These are phyloP conservation scores for Circaetus cinerascens DNA, from an alignment of 2,113 vertebrate genomes.

Conservation along the genomic window DNA sequence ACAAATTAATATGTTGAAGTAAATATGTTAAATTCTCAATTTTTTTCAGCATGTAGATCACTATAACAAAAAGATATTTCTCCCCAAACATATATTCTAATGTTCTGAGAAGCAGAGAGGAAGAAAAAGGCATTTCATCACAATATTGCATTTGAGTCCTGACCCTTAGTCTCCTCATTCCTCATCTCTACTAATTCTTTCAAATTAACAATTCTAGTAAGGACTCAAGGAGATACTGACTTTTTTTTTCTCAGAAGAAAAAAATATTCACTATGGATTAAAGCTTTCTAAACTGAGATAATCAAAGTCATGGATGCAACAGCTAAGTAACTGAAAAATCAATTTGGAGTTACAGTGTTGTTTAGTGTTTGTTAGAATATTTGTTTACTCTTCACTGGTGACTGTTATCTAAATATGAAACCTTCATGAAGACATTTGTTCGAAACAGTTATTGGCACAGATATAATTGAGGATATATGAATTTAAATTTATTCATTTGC, in stretches of 20 bases:
- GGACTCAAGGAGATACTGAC: not conserved
- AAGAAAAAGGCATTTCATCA: not conserved
- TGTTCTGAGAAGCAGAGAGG: not conserved
- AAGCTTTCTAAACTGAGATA: slow-evolving; percentile 35
- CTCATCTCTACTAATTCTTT: not conserved
- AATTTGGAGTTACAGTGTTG: slow-evolving; percentile 42
- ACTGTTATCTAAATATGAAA: slow-evolving; percentile 24
- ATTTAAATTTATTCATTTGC: not conserved
- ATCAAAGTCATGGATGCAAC: slow-evolving; percentile 30
- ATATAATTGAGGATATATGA: not conserved
- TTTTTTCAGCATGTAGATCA: not conserved
- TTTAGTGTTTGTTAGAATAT: slow-evolving; percentile 11
- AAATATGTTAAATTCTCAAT: not conserved
- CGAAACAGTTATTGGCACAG: not conserved
- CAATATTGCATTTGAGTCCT: not conserved
- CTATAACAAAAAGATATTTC: not conserved
- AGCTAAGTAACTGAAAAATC: slow-evolving; percentile 47
- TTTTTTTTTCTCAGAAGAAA: not conserved
- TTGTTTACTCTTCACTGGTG: slow-evolving; percentile 42
- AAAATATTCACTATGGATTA: not conserved
- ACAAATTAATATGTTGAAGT: not conserved
- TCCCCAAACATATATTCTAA: not conserved
- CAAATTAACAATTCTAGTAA: not conserved
- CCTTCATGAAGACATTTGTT: not conserved
- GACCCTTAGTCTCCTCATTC: not conserved